A percentile compares a stretch with the other conserved stretches of the same genome.
Conservation (phyloP, 1,140 invertebrate genomes). For the Brachionus manjavacas region DNA sequence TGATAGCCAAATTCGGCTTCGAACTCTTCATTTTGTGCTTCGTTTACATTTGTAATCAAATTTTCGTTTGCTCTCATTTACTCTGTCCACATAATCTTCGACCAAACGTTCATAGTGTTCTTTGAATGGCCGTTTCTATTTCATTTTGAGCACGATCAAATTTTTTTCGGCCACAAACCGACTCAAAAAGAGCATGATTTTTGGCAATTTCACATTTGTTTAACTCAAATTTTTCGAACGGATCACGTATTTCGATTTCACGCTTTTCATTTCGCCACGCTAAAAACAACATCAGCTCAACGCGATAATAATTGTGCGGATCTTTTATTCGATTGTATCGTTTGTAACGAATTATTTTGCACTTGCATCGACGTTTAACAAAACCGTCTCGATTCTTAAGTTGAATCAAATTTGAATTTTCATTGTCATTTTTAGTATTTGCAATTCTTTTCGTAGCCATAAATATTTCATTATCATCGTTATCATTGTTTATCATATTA, state of each 20-base stretch:
- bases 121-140: not conserved
- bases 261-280: not conserved
- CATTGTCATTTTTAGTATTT: too few relatives aligned
- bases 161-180: not conserved
- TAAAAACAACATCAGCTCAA: not conserved
- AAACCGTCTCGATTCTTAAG: too few relatives aligned
- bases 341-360: conserved; percentile 2
- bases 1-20: too few relatives aligned
- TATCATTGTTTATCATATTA: not conserved
- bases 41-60: too few relatives aligned
- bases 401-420: too few relatives aligned
- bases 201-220: not conserved
- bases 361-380: not conserved
- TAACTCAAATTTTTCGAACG: not conserved
- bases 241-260: not conserved
- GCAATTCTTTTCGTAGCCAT: too few relatives aligned
- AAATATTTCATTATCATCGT: not conserved
- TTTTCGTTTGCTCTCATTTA: too few relatives aligned
- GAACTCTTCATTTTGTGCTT: not conserved
- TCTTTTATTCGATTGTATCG: not conserved
- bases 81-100: too few relatives aligned
- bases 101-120: not conserved
- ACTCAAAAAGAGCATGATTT: not conserved
- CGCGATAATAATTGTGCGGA: not conserved
- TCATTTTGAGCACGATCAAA: not conserved